Evolutionary conservation across 2,888 invertebrate genomes (phyloP).

Genomic region (Trypoxylon attenuatum): DNA sequence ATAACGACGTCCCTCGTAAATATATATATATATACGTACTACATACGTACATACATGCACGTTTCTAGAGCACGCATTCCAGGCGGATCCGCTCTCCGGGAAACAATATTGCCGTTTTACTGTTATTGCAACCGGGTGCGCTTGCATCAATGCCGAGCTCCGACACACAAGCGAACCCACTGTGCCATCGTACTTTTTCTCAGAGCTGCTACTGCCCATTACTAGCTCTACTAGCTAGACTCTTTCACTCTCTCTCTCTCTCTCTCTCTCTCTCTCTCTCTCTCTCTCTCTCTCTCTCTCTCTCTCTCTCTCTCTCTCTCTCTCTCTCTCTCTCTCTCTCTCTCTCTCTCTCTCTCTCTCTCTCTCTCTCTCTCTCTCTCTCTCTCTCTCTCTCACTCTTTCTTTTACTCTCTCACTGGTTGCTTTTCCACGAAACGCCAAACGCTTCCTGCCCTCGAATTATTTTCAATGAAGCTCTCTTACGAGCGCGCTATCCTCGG

Average conservation of each 20-base stretch:
- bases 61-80: too few relatives aligned
- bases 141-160: slow-evolving; percentile 22
- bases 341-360: too few relatives aligned
- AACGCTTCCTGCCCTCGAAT: slow-evolving; percentile 34
- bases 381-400: too few relatives aligned
- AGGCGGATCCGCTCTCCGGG: slow-evolving; percentile 23
- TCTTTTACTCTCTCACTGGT: too few relatives aligned
- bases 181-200: slow-evolving; percentile 17
- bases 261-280: background rate
- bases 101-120: slow-evolving; percentile 54
- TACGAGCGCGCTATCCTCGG: slow-evolving; percentile 22
- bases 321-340: too few relatives aligned
- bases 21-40: too few relatives aligned
- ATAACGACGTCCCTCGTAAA: too few relatives aligned
- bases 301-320: too few relatives aligned
- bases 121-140: slow-evolving; percentile 44
- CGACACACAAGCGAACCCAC: slow-evolving; percentile 8
- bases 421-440: slow-evolving; percentile 21
- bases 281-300: slow-evolving; percentile 3
- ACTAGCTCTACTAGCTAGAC: too few relatives aligned
- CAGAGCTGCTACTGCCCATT: background rate
- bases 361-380: too few relatives aligned
- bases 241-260: background rate
- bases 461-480: slow-evolving; percentile 47
- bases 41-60: too few relatives aligned